Evolutionary conservation across 2,113 vertebrate genomes (phyloP).

Genomic region (Garra rufa): DNA sequence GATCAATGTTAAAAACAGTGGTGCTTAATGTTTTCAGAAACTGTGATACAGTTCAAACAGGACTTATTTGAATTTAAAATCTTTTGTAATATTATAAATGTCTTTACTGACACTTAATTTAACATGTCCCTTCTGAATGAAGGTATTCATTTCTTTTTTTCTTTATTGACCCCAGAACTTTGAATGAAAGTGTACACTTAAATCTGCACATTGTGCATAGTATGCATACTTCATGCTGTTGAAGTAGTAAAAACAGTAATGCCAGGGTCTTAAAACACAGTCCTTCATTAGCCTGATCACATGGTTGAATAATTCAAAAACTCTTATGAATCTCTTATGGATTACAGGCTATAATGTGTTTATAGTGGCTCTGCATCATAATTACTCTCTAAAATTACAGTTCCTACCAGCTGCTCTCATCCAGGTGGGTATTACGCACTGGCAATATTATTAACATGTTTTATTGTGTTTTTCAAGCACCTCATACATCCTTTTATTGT

Average conservation of each 20-base stretch:
- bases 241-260: neutral
- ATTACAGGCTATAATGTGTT: conserved; percentile 4
- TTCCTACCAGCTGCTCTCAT: conserved; percentile 8
- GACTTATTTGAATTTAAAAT: neutral
- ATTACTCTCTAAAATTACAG: neutral
- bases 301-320: conserved; percentile 3
- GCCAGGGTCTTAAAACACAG: neutral
- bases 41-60: neutral
- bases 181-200: neutral
- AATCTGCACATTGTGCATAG: neutral
- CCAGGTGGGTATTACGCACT: neutral
- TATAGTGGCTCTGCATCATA: conserved; percentile 10
- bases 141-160: neutral
- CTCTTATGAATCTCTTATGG: conserved; percentile 10
- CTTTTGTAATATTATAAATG: neutral
- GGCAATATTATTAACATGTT: neutral
- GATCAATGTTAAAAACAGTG: neutral
- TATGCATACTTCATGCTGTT: neutral
- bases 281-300: neutral
- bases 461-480: conserved; percentile 2
- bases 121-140: neutral
- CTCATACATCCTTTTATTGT: neutral
- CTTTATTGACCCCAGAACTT: neutral
- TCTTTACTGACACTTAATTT: neutral
- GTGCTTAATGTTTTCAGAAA: no score